Evolutionary conservation across 2,113 vertebrate species (phyloP).

Genomic region (Poecile atricapillus): DNA sequence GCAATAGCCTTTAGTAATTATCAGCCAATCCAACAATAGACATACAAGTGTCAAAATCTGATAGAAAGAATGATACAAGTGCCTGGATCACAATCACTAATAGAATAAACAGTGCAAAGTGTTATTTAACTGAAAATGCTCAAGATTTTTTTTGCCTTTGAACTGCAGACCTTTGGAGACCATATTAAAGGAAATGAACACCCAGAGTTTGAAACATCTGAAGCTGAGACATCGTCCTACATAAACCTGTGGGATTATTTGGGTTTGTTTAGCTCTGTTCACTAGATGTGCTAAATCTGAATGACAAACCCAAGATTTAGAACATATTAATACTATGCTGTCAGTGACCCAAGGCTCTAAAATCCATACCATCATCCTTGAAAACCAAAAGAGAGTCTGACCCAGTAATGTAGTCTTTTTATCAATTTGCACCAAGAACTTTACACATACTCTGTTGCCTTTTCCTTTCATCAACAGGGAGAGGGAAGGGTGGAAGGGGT

Average conservation of each 20-base stretch:
- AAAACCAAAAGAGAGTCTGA: background rate
- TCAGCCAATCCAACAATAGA: constrained; percentile 52
- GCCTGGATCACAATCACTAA: constrained; percentile 1
- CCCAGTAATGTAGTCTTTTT: background rate
- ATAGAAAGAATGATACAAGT: constrained; percentile 48
- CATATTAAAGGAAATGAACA: constrained; percentile 11
- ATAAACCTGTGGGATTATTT: background rate
- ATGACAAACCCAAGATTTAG: background rate
- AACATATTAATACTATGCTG: background rate
- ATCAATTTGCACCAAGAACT: background rate
- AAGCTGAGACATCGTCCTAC: background rate
- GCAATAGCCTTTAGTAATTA: constrained; percentile 69
- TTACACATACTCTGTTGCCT: background rate
- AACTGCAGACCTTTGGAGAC: constrained; percentile 5
- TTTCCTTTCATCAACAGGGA: background rate
- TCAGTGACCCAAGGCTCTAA: background rate
- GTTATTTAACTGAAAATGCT: constrained; percentile 7
- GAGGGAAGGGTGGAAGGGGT: background rate
- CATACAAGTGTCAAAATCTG: constrained; percentile 69
- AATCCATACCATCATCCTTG: background rate
- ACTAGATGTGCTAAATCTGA: background rate
- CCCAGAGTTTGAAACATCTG: background rate
- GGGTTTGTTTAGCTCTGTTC: background rate
- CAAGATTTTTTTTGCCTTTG: background rate
- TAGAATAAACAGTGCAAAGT: constrained; percentile 11